These are phyloP conservation scores for Osedax fenrisi DNA, from an alignment of 2,888 invertebrate genomes.

Conservation along the genomic window DNA sequence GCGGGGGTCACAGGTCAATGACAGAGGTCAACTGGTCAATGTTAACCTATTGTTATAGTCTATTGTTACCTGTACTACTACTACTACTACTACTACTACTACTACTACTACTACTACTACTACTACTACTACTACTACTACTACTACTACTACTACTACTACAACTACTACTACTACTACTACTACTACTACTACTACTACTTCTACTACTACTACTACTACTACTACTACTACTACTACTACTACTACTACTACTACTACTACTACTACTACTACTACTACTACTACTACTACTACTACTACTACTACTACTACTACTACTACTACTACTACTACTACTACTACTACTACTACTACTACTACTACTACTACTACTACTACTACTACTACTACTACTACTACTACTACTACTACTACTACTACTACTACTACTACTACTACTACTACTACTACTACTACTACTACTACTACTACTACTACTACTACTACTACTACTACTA, in stretches of 20 bases:
- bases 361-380: conserved; percentile 31
- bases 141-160: background rate
- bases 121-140: background rate
- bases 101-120: background rate
- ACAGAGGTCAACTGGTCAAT: no score
- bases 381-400: conserved; percentile 38
- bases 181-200: conserved; percentile 32
- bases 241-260: background rate
- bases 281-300: conserved; percentile 28
- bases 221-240: conserved; percentile 27
- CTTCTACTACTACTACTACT: conserved; percentile 31
- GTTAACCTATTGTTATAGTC: background rate
- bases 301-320: conserved; percentile 30
- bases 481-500: no score
- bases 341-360: conserved; percentile 31
- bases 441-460: no score
- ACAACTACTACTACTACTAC: conserved; percentile 26
- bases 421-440: no score
- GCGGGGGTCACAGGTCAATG: no score
- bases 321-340: conserved; percentile 30
- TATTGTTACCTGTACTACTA: background rate
- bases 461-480: no score
- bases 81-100: background rate
- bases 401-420: no score
- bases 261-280: background rate